Percentiles rank a stretch among this genome's conserved stretches.
phyloP scores from a whole-genome alignment of 2,113 vertebrate genomes.

The Herpailurus yagouaroundi region DNA sequence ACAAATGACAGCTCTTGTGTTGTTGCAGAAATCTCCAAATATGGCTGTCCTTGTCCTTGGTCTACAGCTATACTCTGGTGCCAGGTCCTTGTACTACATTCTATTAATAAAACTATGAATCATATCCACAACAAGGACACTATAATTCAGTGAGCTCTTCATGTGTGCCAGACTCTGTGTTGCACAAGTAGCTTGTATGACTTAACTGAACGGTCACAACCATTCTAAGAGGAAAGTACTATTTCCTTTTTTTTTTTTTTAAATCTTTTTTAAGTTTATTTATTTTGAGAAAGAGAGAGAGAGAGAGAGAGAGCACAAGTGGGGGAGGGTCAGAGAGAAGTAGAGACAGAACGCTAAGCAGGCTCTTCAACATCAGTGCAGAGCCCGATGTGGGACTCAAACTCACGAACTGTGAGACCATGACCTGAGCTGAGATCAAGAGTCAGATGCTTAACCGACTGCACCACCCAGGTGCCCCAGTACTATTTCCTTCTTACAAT shows the following conservation, averaged over 20 bases:
- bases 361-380: no score
- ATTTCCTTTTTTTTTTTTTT: not conserved
- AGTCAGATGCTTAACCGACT: no score
- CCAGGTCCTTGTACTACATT: not conserved
- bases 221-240: not conserved
- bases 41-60: not conserved
- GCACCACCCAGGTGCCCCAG: no score
- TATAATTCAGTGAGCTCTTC: not conserved
- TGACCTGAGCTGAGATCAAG: no score
- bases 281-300: no score
- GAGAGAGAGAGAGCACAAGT: no score
- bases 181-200: not conserved
- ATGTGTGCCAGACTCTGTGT: not conserved
- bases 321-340: no score
- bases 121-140: not conserved
- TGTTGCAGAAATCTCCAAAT: not conserved
- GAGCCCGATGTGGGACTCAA: no score
- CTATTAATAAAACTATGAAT: not conserved
- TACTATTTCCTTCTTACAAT: not conserved
- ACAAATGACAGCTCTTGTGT: not conserved
- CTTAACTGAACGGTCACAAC: not conserved
- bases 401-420: no score
- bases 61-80: not conserved
- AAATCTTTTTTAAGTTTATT: no score
- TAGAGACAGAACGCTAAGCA: no score